Conservation (phyloP, 2,888 invertebrate genomes). For the Erannis defoliaria region DNA sequence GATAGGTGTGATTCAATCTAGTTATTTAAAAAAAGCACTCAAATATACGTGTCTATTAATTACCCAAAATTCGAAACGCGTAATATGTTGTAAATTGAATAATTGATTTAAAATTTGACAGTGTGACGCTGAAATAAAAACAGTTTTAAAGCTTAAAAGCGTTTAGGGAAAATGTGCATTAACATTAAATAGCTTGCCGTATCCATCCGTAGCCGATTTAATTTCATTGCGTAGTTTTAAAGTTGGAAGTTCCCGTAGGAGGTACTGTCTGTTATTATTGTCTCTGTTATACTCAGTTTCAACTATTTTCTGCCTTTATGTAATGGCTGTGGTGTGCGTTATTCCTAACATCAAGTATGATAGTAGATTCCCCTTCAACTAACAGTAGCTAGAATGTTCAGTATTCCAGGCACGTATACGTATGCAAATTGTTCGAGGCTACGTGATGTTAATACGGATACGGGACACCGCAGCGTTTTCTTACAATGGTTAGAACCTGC, state of each 20-base stretch:
- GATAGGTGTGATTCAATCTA: background rate
- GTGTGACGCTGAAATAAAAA: slow-evolving; percentile 14
- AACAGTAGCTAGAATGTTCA: slow-evolving; percentile 46
- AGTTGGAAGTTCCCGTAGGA: no score
- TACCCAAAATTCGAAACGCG: slow-evolving; percentile 12
- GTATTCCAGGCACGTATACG: slow-evolving; percentile 66
- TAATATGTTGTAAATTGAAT: slow-evolving; percentile 20
- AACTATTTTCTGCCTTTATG: background rate
- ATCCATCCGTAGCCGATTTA: no score
- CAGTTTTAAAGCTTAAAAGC: background rate
- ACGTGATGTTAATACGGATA: slow-evolving; percentile 65
- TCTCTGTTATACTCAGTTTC: background rate
- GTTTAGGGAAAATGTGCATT: background rate
- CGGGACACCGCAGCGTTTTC: slow-evolving; percentile 46
- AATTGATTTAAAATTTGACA: slow-evolving; percentile 14
- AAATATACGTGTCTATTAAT: slow-evolving; percentile 12
- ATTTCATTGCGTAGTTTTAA: no score
- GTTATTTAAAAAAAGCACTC: background rate
- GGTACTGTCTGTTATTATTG: no score
- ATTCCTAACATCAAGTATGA: slow-evolving; percentile 31
- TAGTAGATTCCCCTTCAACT: slow-evolving; percentile 39
- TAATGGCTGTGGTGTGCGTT: slow-evolving; percentile 12
- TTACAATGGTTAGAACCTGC: slow-evolving; percentile 49
- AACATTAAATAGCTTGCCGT: no score
- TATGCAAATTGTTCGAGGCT: slow-evolving; percentile 67